A percentile compares a stretch with the other conserved stretches of the same genome.
phyloP scores from a whole-genome alignment of 2,888 invertebrate genomes.

The Ischnus inquisitorius region DNA sequence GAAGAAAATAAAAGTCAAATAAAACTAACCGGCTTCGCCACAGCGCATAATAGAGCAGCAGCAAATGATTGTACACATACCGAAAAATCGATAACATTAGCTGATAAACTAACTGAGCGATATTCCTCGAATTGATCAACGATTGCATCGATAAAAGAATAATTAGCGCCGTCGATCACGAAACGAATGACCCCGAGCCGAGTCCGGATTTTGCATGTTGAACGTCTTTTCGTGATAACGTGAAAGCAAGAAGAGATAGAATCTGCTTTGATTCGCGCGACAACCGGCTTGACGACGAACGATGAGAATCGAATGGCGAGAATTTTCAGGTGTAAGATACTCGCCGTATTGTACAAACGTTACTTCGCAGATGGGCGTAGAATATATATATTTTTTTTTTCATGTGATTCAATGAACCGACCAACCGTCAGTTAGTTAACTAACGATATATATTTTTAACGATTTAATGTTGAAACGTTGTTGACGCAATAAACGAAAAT shows the following conservation, averaged over 20 bases:
- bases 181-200: constrained; percentile 41
- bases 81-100: constrained; percentile 26
- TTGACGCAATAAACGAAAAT: constrained; percentile 76
- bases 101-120: constrained; percentile 10
- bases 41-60: constrained; percentile 26
- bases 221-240: constrained; percentile 5
- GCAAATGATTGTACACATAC: neutral
- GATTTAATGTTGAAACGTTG: constrained; percentile 73
- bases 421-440: constrained; percentile 72
- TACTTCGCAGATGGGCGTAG: constrained; percentile 54
- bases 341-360: constrained; percentile 65
- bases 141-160: constrained; percentile 10
- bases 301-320: constrained; percentile 61
- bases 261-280: constrained; percentile 25
- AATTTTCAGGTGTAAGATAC: neutral
- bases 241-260: neutral
- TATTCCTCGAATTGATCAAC: constrained; percentile 21
- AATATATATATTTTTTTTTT: constrained; percentile 56
- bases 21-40: constrained; percentile 26
- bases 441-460: constrained; percentile 77
- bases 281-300: constrained; percentile 61
- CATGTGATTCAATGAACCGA: constrained; percentile 68
- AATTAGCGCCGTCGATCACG: constrained; percentile 36
- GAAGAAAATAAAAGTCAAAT: constrained; percentile 2
- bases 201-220: constrained; percentile 35